These are phyloP conservation scores for Ramphastos sulfuratus DNA, from an alignment of 2,113 vertebrate genomes.

Conservation along the genomic window DNA sequence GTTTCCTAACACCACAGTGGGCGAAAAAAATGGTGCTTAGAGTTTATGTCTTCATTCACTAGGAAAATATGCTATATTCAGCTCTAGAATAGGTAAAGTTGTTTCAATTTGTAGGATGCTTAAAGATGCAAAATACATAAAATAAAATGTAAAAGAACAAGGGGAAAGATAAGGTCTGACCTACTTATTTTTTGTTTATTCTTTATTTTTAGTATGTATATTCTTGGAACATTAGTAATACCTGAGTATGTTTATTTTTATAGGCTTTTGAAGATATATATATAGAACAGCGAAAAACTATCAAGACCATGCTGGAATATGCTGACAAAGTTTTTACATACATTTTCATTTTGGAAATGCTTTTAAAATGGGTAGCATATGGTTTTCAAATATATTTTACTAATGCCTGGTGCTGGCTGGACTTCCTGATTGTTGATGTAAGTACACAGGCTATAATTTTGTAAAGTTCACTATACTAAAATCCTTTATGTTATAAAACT, in stretches of 20 bases:
- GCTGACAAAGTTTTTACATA: conserved; percentile 97
- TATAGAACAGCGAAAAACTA: conserved; percentile 86
- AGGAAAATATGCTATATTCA: not conserved
- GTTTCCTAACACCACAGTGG: not conserved
- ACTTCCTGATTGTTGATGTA: conserved; percentile 95
- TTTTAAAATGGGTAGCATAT: conserved; percentile 97
- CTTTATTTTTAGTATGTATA: not conserved
- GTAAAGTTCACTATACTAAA: not conserved
- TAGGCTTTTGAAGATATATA: conserved; percentile 98
- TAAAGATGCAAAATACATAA: not conserved
- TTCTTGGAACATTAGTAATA: not conserved
- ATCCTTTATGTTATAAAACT: not conserved
- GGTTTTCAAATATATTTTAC: conserved; percentile 96
- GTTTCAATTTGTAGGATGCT: not conserved
- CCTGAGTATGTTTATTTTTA: not conserved
- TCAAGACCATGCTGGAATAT: conserved; percentile 91
- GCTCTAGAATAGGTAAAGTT: not conserved
- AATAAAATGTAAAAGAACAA: not conserved
- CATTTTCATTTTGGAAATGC: conserved; percentile 97
- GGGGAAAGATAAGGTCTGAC: not conserved
- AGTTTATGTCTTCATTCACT: not conserved
- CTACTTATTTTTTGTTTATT: not conserved
- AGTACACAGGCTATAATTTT: conserved; percentile 65
- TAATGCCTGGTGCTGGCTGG: conserved; percentile 97
- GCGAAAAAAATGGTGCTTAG: not conserved